Base-by-base conservation (phyloP, 2,888 invertebrate genomes). In the Congeria kusceri region DNA sequence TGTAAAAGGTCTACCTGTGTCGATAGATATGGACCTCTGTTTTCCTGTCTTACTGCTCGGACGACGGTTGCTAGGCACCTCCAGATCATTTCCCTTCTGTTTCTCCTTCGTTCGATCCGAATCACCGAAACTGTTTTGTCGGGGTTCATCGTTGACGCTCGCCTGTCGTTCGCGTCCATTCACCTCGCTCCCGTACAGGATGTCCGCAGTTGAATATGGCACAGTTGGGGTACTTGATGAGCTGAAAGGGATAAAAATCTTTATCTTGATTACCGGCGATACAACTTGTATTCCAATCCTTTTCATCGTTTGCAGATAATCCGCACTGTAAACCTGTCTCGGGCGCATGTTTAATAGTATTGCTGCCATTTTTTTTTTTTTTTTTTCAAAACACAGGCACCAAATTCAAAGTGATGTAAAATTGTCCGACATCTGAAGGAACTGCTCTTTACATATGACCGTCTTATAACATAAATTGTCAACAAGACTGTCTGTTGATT, bases 161-260 rank as follows among this genome's bases (percentile, higher is more conserved):
- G 69, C 72, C 27, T 75, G 81, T 56, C 53, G 57, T 27, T 73
- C 63, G 39, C 73, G 75, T n/a, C 72, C 75, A 56, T 78, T 78
- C 39, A 82, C 87, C 64, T 89, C 89, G 53, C 75, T 84, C 20
- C 86, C 85, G 80, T 88, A 90, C 39, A 88, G 72, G 53, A 89
- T 84, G 56, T 89, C 89, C 25, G 88, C 80, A 13, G 87, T 86
- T n/a, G 89, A 88, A 68, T 87, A 87, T 5, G 88, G 88, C 53
- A 87, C 88, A 9, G 86, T 83, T 4, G 88, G 86, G 4, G 88
- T 87, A 73, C 85, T 86, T 58, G 87, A 86, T 56, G 88, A 88
- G 75, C 88, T 87, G 83, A 53, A 86, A 84, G 59, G 64, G 74
- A 68, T 65, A 58, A 72, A 18, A 32, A 78, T 58, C 53, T 73